phyloP scores from a whole-genome alignment of 1,140 invertebrate genomes.

The Himalopsyche phryganea region DNA sequence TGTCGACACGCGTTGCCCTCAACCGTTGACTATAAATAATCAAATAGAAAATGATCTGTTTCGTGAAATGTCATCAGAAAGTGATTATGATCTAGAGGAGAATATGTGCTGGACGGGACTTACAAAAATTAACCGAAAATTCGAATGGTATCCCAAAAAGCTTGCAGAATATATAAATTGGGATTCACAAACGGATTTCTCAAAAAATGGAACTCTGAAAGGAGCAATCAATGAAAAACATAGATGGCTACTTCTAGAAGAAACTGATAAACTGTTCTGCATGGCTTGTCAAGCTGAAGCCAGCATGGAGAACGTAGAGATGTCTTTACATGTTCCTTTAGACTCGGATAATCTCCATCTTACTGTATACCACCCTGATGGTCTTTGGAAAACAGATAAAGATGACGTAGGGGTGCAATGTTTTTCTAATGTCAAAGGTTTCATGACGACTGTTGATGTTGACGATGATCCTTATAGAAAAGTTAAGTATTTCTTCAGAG shows the following conservation, averaged over 20 bases:
- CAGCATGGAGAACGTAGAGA: slow-evolving; percentile 22
- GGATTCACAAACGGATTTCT: slow-evolving; percentile 21
- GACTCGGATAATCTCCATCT: slow-evolving; percentile 31
- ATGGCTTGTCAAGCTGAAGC: slow-evolving; percentile 22
- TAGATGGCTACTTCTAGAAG: slow-evolving; percentile 18
- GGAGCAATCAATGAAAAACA: slow-evolving; percentile 22
- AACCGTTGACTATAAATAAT: slow-evolving; percentile 17
- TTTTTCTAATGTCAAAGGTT: slow-evolving; percentile 39
- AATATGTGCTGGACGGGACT: slow-evolving; percentile 26
- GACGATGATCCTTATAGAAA: slow-evolving; percentile 22
- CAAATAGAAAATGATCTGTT: slow-evolving; percentile 22
- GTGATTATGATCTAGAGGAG: slow-evolving; percentile 15
- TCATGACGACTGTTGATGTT: slow-evolving; percentile 33
- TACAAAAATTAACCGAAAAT: not conserved
- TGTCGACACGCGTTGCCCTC: slow-evolving; percentile 9
- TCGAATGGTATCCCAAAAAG: slow-evolving; percentile 23
- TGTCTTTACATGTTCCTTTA: slow-evolving; percentile 34
- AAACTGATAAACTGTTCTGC: slow-evolving; percentile 18
- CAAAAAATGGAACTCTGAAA: slow-evolving; percentile 2
- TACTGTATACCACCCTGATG: slow-evolving; percentile 37
- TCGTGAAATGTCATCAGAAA: slow-evolving; percentile 4
- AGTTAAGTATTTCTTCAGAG: slow-evolving; percentile 21
- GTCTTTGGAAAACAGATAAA: slow-evolving; percentile 36
- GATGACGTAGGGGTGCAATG: slow-evolving; percentile 37
- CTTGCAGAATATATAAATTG: slow-evolving; percentile 24